Evolutionary conservation across 2,888 invertebrate genomes (phyloP).

Genomic region (Cataglyphis albicans): DNA sequence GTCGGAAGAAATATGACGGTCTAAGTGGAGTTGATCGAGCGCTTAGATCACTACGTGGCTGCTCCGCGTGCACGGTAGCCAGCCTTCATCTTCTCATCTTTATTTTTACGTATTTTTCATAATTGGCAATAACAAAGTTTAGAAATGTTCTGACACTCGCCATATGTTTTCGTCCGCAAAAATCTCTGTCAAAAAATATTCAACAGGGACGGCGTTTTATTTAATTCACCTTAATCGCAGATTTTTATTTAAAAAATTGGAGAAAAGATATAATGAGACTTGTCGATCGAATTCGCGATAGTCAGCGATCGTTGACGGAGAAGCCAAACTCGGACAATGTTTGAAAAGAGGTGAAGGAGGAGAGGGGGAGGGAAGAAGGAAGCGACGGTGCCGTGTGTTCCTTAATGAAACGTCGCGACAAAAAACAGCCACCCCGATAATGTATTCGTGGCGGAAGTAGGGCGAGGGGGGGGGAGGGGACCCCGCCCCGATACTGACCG

Average conservation of each 20-base stretch:
- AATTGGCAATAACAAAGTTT: neutral
- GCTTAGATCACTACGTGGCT: constrained; percentile 42
- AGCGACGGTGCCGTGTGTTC: constrained; percentile 70
- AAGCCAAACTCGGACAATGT: constrained; percentile 3
- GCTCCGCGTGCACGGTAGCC: constrained; percentile 43
- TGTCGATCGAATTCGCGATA: constrained; percentile 22
- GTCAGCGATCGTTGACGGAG: constrained; percentile 12
- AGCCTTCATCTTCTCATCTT: constrained; percentile 12
- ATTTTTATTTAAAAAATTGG: neutral
- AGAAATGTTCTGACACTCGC: neutral
- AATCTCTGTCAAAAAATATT: neutral
- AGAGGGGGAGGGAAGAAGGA: neutral
- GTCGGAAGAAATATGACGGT: constrained; percentile 55
- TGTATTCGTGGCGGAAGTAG: constrained; percentile 84
- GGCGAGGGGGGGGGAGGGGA: constrained; percentile 63
- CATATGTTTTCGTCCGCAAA: neutral
- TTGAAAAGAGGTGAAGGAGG: constrained; percentile 9
- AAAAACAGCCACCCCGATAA: constrained; percentile 79
- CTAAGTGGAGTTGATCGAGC: constrained; percentile 56
- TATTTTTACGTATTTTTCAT: constrained; percentile 11
- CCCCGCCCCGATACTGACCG: constrained; percentile 71
- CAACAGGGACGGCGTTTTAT: neutral
- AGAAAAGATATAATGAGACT: neutral
- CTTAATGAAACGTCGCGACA: constrained; percentile 80
- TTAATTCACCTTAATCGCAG: neutral